Percentiles rank a stretch among this genome's conserved stretches.
Evolutionary conservation across 2,797 vertebrate species (phyloP).

Genomic region (Argya squamiceps): DNA sequence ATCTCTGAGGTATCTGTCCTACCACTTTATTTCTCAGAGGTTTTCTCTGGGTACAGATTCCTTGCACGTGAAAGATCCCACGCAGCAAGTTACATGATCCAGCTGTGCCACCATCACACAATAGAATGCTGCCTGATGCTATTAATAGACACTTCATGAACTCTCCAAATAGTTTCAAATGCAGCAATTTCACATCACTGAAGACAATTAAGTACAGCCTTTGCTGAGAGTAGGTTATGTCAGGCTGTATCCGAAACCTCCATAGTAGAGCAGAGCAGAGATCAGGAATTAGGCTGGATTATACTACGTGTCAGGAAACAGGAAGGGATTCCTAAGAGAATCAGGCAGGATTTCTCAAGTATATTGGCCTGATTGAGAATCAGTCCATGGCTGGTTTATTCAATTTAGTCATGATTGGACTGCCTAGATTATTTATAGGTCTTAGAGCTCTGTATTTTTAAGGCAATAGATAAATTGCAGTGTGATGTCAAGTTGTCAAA

Average conservation of each 20-base stretch:
- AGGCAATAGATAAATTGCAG: neutral
- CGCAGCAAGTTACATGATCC: neutral
- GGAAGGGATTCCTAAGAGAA: neutral
- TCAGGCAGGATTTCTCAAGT: neutral
- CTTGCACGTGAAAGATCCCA: neutral
- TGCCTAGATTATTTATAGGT: neutral
- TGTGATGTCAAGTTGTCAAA: neutral
- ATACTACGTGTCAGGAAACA: neutral
- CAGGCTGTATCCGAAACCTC: neutral
- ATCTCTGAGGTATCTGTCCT: neutral
- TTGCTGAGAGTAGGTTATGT: neutral
- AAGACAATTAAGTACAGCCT: neutral
- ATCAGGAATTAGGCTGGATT: neutral
- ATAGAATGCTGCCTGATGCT: neutral
- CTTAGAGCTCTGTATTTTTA: neutral
- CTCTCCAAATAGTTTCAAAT: neutral
- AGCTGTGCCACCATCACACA: constrained; percentile 4
- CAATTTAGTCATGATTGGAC: neutral
- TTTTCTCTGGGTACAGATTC: neutral
- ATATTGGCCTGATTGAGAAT: neutral
- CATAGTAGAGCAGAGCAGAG: neutral
- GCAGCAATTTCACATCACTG: neutral
- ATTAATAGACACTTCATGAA: neutral
- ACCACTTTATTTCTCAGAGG: neutral
- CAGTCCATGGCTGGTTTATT: neutral